Conservation (phyloP, 2,113 vertebrate species). For the Alces alces region DNA sequence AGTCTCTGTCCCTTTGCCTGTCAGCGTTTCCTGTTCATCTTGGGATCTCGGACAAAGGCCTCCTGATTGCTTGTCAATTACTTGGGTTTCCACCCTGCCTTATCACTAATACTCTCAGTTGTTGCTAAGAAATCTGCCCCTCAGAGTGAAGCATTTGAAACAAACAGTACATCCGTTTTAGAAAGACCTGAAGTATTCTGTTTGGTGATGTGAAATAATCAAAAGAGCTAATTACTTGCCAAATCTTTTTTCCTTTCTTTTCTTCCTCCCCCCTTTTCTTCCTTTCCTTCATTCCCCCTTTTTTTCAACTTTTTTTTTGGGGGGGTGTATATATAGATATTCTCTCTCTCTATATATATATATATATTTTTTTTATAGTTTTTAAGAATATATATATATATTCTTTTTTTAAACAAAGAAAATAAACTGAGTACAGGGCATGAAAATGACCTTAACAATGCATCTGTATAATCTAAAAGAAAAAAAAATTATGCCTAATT, state of each 20-base stretch:
- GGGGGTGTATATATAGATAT: neutral
- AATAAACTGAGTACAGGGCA: slow-evolving; percentile 36
- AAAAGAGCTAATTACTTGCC: neutral
- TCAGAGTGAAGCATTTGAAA: neutral
- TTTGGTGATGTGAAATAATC: neutral
- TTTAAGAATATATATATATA: neutral
- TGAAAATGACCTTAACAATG: slow-evolving; percentile 40
- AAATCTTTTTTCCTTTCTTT: neutral
- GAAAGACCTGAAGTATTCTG: neutral
- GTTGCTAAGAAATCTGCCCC: neutral
- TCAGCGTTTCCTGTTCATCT: neutral
- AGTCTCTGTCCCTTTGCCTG: neutral
- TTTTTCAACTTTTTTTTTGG: no score
- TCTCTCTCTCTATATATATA: neutral
- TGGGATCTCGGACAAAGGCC: neutral
- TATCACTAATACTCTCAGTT: neutral
- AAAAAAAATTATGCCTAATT: slow-evolving; percentile 64
- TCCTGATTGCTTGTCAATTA: neutral
- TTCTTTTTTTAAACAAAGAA: neutral
- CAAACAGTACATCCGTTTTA: neutral
- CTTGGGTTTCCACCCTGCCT: neutral
- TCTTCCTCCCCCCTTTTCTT: neutral
- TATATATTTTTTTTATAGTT: no score
- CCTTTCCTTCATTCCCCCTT: neutral
- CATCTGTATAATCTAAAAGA: slow-evolving; percentile 41